Base-by-base conservation (phyloP, 1,140 invertebrate species). In the Potamilus streckersoni region DNA sequence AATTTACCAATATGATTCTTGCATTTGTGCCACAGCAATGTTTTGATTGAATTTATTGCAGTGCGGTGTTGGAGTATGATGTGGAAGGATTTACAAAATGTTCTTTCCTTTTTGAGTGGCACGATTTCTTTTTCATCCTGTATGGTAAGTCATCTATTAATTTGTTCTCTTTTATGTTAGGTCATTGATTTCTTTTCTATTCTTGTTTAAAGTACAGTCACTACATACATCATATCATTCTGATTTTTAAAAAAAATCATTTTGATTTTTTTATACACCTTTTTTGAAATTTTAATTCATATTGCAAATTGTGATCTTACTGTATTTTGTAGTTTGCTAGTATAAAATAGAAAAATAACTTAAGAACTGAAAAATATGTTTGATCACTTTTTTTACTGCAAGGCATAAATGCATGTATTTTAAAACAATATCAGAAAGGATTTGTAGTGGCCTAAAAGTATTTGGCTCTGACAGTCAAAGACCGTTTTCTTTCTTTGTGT, bases 41-140 rank as follows among this genome's bases (percentile, higher is more conserved):
- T 49, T 38, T 62, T 61, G 3, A 38, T 62, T 62, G 55, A 49
- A 55, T n/a, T 56, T 75, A 31, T 86, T 84, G 77, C 79, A 89
- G 89, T 56, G 83, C 84, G 62, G 78, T 89, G 19, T 58, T 90
- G 17, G 89, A 90, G 73, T 90, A 88, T 81, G 89, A 90, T 79
- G 78, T 82, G 27, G 87, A 89, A 68, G 65, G 75, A 6, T 90
- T 89, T 74, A 78, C 69, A 27, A 85, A 83, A 63, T 84, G 89
- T 19, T 83, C 84, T 6, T 88, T 90, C 73, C 70, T 90, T 17
- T 86, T 90, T 79, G 89, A 90, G 80, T 90, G 88, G 86, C 86
- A 90, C 80, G 87, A 90, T 74, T 90, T 90, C 78, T 89, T 87
- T 77, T 90, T 90, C 72, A 82, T 89, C 19, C 81, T 89, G 23